Conservation (phyloP, 2,888 invertebrate species). For the Laspeyria flexula region DNA sequence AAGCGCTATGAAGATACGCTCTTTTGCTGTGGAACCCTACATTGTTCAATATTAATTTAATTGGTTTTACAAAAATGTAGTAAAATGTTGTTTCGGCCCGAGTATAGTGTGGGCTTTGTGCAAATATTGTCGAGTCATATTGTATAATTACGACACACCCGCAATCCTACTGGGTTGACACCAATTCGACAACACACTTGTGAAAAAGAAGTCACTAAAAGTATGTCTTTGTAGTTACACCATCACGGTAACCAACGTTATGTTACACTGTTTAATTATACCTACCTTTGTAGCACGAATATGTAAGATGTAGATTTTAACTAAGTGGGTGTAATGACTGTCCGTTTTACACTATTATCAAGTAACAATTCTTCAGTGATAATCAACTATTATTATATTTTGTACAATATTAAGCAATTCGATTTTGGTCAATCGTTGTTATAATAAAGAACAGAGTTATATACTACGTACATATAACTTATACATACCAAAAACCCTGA, state of each 20-base stretch:
- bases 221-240: constrained; percentile 24
- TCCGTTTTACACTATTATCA: neutral
- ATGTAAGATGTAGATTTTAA: neutral
- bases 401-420: too few species aligned
- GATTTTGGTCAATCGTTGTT: too few species aligned
- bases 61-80: too few species aligned
- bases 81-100: too few species aligned
- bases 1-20: too few species aligned
- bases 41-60: too few species aligned
- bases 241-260: constrained; percentile 40
- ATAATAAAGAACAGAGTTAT: too few species aligned
- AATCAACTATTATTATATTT: too few species aligned
- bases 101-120: constrained; percentile 36
- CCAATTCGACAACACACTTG: constrained; percentile 47
- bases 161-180: constrained; percentile 46
- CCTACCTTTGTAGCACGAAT: constrained; percentile 8
- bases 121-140: constrained; percentile 53
- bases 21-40: too few species aligned
- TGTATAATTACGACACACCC: constrained; percentile 32
- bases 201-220: constrained; percentile 38
- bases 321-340: neutral
- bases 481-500: too few species aligned
- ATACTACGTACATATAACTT: too few species aligned
- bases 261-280: constrained; percentile 28
- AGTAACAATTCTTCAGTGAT: too few species aligned